Percentiles rank a stretch among this genome's conserved stretches.
Conservation (phyloP, 2,797 vertebrate species). For the Leptatherina wallacei region DNA sequence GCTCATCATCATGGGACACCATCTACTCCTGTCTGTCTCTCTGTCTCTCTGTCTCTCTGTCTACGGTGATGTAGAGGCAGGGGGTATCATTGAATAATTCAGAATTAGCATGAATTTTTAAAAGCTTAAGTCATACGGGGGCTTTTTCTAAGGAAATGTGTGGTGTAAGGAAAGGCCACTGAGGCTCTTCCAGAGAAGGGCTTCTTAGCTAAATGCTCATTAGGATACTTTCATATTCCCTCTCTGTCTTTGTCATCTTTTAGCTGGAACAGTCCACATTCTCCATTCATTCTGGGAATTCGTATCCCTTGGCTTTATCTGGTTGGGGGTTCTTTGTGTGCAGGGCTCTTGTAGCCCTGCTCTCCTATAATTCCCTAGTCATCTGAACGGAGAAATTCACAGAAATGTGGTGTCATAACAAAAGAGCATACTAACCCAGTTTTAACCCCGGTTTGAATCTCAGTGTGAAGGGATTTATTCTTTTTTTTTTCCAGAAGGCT, state of each 20-base stretch:
- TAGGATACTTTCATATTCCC: constrained; percentile 68
- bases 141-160: constrained; percentile 61
- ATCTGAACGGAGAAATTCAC: constrained; percentile 50
- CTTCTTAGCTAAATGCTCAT: constrained; percentile 76
- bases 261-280: constrained; percentile 36
- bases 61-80: constrained; percentile 70
- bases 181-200: constrained; percentile 52
- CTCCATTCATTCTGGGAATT: constrained; percentile 63
- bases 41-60: constrained; percentile 34
- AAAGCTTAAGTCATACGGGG: constrained; percentile 61
- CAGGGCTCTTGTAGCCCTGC: constrained; percentile 27
- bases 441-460: constrained; percentile 44
- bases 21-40: constrained; percentile 41
- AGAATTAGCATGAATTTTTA: constrained; percentile 82
- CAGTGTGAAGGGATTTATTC: constrained; percentile 13
- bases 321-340: constrained; percentile 39
- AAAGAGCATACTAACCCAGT: constrained; percentile 47
- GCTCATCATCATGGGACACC: constrained; percentile 60
- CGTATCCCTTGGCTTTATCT: constrained; percentile 50
- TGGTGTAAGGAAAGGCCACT: constrained; percentile 66
- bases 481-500: not conserved
- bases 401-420: constrained; percentile 50
- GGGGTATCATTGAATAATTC: constrained; percentile 80
- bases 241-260: constrained; percentile 64
- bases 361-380: constrained; percentile 43